Conservation (phyloP, 92 coral and sea anemone species). For the Bergia sp. region DNA sequence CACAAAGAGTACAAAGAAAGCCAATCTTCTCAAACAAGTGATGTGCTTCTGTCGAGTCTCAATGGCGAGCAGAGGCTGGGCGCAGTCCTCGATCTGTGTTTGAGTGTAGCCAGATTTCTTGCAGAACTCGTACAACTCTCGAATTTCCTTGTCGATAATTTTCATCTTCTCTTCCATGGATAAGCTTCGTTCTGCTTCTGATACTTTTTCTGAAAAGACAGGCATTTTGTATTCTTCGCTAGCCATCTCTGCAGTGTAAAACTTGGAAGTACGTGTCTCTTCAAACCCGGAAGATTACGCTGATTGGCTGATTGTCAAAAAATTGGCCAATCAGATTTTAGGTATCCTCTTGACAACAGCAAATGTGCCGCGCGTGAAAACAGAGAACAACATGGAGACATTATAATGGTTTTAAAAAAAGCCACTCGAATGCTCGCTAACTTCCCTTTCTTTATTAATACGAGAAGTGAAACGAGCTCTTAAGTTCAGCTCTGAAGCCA, state of each 20-base stretch:
- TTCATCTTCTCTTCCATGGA: slow-evolving; percentile 83
- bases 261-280: slow-evolving; percentile 21
- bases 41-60: slow-evolving; percentile 62
- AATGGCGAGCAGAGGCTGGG: slow-evolving; percentile 80
- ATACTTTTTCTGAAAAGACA: slow-evolving; percentile 60
- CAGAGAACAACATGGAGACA: slow-evolving; percentile 6
- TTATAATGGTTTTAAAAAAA: slow-evolving; percentile 13
- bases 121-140: slow-evolving; percentile 87
- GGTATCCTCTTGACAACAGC: slow-evolving; percentile 57
- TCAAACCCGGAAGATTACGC: slow-evolving; percentile 41
- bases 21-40: slow-evolving; percentile 74
- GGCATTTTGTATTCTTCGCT: slow-evolving; percentile 14
- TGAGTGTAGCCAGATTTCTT: slow-evolving; percentile 83
- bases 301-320: slow-evolving; percentile 43
- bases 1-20: slow-evolving; percentile 55
- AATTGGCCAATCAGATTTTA: slow-evolving; percentile 49
- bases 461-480: background rate
- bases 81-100: slow-evolving; percentile 87
- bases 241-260: slow-evolving; percentile 41
- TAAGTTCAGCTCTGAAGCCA: background rate
- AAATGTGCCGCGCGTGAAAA: slow-evolving; percentile 26
- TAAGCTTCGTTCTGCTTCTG: slow-evolving; percentile 78
- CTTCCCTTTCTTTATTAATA: background rate
- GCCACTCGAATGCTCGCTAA: background rate
- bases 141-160: slow-evolving; percentile 89